phyloP scores from a whole-genome alignment of 2,113 vertebrate species.

The Bubalus kerabau region DNA sequence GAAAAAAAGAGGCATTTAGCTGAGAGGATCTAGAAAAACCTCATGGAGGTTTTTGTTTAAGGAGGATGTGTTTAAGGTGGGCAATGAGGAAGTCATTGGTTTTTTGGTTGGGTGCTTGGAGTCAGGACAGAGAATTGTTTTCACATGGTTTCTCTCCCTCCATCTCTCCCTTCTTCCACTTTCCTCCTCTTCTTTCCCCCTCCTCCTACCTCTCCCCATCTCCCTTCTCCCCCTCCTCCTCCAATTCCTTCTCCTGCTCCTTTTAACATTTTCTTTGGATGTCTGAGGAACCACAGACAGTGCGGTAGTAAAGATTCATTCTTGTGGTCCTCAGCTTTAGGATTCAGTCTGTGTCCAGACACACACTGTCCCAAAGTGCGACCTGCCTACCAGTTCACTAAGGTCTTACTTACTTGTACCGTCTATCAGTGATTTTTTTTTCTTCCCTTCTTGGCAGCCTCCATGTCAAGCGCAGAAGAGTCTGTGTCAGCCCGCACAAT shows the following conservation, averaged over 20 bases:
- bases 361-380: not conserved
- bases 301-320: not conserved
- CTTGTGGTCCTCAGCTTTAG: not conserved
- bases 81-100: not conserved
- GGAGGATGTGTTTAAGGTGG: not conserved
- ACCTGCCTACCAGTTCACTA: not conserved
- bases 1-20: no score
- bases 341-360: not conserved
- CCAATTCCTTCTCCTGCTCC: not conserved
- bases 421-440: not conserved
- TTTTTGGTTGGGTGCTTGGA: not conserved
- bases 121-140: not conserved
- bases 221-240: not conserved
- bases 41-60: no score
- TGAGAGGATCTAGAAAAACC: not conserved
- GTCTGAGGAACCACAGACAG: not conserved
- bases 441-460: conserved; percentile 65
- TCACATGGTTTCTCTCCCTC: not conserved
- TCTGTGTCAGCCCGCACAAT: conserved; percentile 75
- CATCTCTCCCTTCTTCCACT: not conserved
- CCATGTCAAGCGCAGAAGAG: conserved; percentile 69
- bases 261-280: not conserved
- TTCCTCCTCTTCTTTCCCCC: no score
- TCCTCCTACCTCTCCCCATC: not conserved
- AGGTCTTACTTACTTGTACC: not conserved